Percentiles rank a stretch among this genome's conserved stretches.
phyloP scores from a whole-genome alignment of 1,140 invertebrate genomes.

The Drosophila pseudoananassae region DNA sequence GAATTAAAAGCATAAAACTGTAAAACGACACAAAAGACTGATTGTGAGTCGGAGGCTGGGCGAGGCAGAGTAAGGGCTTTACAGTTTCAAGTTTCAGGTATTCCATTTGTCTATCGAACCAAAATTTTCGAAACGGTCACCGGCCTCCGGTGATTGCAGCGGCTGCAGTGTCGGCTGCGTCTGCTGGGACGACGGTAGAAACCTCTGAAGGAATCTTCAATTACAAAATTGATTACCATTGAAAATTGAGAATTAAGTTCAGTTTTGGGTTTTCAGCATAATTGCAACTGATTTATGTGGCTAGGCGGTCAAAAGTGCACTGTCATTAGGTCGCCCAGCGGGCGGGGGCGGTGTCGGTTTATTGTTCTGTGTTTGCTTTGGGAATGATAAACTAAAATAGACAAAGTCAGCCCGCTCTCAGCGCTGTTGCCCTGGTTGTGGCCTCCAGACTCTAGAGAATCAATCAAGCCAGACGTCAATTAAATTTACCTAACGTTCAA shows the following conservation, averaged over 20 bases:
- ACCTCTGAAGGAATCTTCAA: constrained; percentile 69
- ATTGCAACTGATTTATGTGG: constrained; percentile 66
- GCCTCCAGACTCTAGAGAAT: constrained; percentile 62
- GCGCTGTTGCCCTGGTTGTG: constrained; percentile 29
- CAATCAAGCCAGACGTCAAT: constrained; percentile 76
- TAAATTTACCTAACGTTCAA: constrained; percentile 76
- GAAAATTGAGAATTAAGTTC: constrained; percentile 80
- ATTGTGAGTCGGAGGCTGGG: not conserved
- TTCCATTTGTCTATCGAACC: constrained; percentile 40
- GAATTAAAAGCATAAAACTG: constrained; percentile 74
- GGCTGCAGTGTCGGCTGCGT: not conserved
- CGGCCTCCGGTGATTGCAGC: not conserved
- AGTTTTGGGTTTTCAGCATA: constrained; percentile 79
- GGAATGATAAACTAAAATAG: constrained; percentile 73
- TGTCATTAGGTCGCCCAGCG: constrained; percentile 56
- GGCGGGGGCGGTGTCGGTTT: not conserved
- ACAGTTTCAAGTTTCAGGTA: constrained; percentile 17
- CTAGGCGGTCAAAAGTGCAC: constrained; percentile 61
- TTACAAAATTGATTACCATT: constrained; percentile 80
- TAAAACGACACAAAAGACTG: constrained; percentile 7
- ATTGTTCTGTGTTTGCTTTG: constrained; percentile 54
- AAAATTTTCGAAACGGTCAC: constrained; percentile 44
- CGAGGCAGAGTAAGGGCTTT: not conserved
- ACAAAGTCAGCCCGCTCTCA: constrained; percentile 28
- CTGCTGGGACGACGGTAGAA: constrained; percentile 2